Percentiles rank a stretch among this genome's conserved stretches.
Evolutionary conservation across 2,113 vertebrate species (phyloP).

Genomic region (Theristicus caerulescens): DNA sequence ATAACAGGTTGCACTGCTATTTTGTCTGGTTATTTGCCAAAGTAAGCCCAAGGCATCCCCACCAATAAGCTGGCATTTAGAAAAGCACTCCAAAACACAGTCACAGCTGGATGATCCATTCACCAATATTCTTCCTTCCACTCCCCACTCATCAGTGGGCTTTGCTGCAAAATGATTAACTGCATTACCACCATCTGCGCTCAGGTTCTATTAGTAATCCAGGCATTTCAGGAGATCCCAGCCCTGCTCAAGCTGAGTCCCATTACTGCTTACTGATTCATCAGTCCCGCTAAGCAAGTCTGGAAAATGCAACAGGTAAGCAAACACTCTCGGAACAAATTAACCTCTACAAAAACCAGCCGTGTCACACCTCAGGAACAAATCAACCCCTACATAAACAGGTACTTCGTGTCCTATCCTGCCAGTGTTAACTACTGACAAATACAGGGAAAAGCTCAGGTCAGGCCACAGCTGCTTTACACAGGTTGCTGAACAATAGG

Average conservation of each 20-base stretch:
- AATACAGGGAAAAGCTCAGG: background rate
- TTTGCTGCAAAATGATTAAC: background rate
- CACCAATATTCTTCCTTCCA: background rate
- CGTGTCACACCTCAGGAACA: background rate
- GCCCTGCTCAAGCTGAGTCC: background rate
- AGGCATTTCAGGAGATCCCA: background rate
- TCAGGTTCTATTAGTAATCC: background rate
- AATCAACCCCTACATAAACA: background rate
- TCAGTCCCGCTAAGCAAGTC: background rate
- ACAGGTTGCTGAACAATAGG: background rate
- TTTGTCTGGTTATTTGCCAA: background rate
- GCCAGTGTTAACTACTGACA: background rate
- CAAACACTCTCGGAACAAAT: background rate
- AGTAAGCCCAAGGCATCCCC: background rate
- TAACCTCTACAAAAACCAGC: background rate
- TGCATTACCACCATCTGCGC: background rate
- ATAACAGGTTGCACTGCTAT: background rate
- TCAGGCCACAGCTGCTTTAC: background rate
- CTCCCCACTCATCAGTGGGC: background rate
- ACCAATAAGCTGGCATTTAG: background rate
- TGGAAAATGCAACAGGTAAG: background rate
- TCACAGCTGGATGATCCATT: conserved; percentile 2
- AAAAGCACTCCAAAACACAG: background rate
- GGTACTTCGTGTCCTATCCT: background rate
- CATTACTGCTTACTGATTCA: background rate